phyloP scores from a whole-genome alignment of 2,888 invertebrate species.

The Pogonocherus hispidulus region DNA sequence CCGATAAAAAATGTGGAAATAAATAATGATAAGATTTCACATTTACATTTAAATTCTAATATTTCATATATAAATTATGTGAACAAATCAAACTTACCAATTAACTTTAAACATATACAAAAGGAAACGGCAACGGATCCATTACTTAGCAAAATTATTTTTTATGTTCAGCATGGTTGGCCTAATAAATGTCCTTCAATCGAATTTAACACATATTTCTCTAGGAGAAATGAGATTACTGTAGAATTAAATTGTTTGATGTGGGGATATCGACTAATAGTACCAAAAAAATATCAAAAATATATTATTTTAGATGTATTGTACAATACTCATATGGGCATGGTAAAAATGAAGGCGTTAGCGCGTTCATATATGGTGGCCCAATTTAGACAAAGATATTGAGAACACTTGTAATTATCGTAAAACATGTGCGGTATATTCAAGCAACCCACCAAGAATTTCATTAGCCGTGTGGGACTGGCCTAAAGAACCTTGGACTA shows the following conservation, averaged over 20 bases:
- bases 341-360: conserved; percentile 25
- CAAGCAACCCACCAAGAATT: conserved; percentile 15
- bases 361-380: conserved; percentile 31
- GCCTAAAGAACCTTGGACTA: conserved; percentile 20
- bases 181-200: conserved; percentile 6
- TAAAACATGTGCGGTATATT: conserved; percentile 17
- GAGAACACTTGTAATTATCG: conserved; percentile 8
- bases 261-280: conserved; percentile 32
- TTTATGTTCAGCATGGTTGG: conserved; percentile 24
- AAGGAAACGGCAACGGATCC: conserved; percentile 1
- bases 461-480: conserved; percentile 17
- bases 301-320: conserved; percentile 15
- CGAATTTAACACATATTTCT: conserved; percentile 10
- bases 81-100: neutral
- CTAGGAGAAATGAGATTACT: conserved; percentile 22
- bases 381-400: conserved; percentile 13
- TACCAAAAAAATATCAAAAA: conserved; percentile 18
- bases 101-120: conserved; percentile 13
- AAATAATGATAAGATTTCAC: too few species aligned
- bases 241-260: conserved; percentile 22
- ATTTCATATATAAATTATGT: conserved; percentile 9
- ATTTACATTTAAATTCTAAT: neutral
- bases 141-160: conserved; percentile 18
- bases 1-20: neutral
- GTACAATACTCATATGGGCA: conserved; percentile 6